These are phyloP conservation scores for Hecatera dysodea DNA, from an alignment of 2,888 invertebrate species.

Conservation along the genomic window DNA sequence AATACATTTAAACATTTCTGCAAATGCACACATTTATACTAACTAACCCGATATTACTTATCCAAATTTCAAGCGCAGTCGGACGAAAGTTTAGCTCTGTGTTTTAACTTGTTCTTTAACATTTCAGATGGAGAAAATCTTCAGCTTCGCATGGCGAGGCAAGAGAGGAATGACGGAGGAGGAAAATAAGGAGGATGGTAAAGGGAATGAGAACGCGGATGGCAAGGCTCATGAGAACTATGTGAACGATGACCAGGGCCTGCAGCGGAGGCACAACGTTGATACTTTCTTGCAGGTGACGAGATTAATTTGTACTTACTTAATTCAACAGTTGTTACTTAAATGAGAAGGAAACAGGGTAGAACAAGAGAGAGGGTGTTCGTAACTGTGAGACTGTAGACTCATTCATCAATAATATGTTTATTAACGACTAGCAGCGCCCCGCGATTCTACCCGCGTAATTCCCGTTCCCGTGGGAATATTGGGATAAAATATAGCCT, in stretches of 20 bases:
- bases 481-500: too few species aligned
- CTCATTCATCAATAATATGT: too few species aligned
- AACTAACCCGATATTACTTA: not conserved
- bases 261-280: constrained; percentile 92
- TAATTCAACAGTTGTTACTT: too few species aligned
- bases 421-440: too few species aligned
- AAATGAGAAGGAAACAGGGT: too few species aligned
- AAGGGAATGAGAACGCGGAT: constrained; percentile 63
- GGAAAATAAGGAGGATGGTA: constrained; percentile 65
- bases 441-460: too few species aligned
- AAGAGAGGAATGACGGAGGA: constrained; percentile 92
- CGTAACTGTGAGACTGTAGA: too few species aligned
- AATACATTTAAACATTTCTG: not conserved
- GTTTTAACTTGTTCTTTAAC: constrained; percentile 3
- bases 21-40: not conserved
- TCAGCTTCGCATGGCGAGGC: constrained; percentile 97
- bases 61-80: constrained; percentile 30
- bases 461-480: too few species aligned
- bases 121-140: constrained; percentile 97
- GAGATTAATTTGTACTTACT: too few species aligned
- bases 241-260: constrained; percentile 94
- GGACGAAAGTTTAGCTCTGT: not conserved
- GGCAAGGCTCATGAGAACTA: constrained; percentile 90
- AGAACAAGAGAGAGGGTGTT: too few species aligned
- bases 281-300: constrained; percentile 95